Conservation (phyloP, 2,113 vertebrate species). For the Cichladusa arquata region DNA sequence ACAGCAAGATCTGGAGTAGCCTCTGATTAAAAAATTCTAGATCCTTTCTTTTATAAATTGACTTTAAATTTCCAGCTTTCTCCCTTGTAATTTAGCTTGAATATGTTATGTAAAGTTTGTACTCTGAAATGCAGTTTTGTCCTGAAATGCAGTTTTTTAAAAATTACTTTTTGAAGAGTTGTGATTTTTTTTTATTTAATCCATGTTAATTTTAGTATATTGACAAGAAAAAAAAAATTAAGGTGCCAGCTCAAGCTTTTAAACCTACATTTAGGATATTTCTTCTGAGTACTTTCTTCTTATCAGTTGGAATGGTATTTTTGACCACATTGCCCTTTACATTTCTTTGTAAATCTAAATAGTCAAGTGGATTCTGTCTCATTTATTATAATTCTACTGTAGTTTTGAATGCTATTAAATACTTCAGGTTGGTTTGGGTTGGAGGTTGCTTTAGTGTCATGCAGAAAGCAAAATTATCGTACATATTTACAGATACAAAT, state of each 20-base stretch:
- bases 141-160: background rate
- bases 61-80: background rate
- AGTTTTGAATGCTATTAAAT: background rate
- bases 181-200: background rate
- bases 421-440: background rate
- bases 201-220: background rate
- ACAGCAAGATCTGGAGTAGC: background rate
- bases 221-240: background rate
- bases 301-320: background rate
- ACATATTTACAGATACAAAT: background rate
- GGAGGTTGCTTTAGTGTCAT: background rate
- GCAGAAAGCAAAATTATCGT: background rate
- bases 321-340: background rate
- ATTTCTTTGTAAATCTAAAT: background rate
- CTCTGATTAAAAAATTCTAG: background rate
- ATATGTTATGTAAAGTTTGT: background rate
- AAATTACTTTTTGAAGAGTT: background rate
- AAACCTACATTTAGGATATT: background rate
- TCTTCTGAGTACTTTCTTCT: background rate
- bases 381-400: background rate
- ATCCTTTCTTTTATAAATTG: background rate
- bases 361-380: background rate
- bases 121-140: background rate
- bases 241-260: background rate
- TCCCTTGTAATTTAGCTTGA: background rate